Conservation (phyloP, 2,888 invertebrate species). For the Toxonevra muliebris region DNA sequence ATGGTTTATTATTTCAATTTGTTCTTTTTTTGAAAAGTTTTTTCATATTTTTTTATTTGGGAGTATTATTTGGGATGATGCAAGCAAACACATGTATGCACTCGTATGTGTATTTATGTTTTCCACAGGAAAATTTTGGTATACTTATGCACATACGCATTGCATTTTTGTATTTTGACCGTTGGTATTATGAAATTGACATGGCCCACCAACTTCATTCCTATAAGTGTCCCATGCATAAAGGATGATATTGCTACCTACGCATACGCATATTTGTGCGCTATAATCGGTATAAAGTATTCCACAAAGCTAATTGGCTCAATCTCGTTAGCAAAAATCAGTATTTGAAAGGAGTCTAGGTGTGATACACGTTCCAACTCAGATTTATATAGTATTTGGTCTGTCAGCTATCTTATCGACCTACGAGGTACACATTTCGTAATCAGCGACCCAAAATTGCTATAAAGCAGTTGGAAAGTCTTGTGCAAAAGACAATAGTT, state of each 20-base stretch:
- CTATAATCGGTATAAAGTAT: not conserved
- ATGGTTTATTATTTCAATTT: conserved; percentile 19
- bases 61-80: not conserved
- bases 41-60: too few relatives aligned
- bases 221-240: not conserved
- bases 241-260: not conserved
- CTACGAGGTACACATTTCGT: too few relatives aligned
- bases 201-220: conserved; percentile 7
- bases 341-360: too few relatives aligned
- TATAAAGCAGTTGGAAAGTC: too few relatives aligned
- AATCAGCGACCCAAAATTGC: too few relatives aligned
- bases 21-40: conserved; percentile 3
- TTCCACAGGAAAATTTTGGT: conserved; percentile 11
- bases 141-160: conserved; percentile 23
- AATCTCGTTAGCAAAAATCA: not conserved
- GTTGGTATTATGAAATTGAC: conserved; percentile 6
- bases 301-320: not conserved
- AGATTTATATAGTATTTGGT: too few relatives aligned
- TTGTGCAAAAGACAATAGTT: too few relatives aligned
- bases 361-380: too few relatives aligned
- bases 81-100: not conserved
- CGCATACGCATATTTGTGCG: conserved; percentile 7
- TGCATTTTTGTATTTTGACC: conserved; percentile 18
- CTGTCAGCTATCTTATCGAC: too few relatives aligned
- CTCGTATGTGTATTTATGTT: not conserved